These are phyloP conservation scores for Exaiptasia diaphana DNA, from an alignment of 64 coral and sea anemone species.

Conservation along the genomic window DNA sequence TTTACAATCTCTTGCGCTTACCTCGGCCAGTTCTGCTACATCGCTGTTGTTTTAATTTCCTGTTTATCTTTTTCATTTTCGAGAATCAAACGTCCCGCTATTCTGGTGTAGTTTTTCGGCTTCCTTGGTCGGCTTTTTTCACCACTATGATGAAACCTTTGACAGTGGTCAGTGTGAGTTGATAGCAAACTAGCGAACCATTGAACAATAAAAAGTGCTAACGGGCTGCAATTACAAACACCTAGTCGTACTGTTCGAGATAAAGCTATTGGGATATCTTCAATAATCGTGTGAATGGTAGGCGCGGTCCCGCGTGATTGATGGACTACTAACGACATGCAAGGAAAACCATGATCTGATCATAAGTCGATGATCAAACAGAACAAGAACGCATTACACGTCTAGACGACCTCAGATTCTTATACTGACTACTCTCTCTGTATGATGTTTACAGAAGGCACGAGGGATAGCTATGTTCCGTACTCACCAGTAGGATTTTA, in stretches of 20 bases:
- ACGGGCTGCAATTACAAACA: constrained; percentile 17
- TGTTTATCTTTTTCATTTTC: constrained; percentile 16
- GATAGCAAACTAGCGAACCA: constrained; percentile 19
- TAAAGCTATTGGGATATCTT: constrained; percentile 8
- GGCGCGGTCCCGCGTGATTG: neutral
- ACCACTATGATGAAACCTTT: neutral
- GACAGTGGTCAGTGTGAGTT: neutral
- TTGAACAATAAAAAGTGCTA: neutral
- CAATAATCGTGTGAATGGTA: neutral
- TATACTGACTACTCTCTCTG: too few species aligned
- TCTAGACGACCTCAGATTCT: too few species aligned
- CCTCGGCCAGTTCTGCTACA: neutral
- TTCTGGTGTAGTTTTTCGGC: neutral
- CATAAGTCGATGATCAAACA: too few species aligned
- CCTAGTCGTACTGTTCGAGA: neutral
- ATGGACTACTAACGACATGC: constrained; percentile 1
- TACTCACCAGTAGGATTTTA: too few species aligned
- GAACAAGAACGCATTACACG: too few species aligned
- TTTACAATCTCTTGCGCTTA: neutral
- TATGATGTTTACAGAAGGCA: too few species aligned
- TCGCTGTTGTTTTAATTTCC: neutral
- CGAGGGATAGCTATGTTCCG: too few species aligned
- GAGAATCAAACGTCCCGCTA: neutral
- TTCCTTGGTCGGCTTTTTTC: neutral
- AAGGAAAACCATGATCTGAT: too few species aligned